Base-by-base conservation (phyloP, 1,140 invertebrate species). In the Cydia splendana region DNA sequence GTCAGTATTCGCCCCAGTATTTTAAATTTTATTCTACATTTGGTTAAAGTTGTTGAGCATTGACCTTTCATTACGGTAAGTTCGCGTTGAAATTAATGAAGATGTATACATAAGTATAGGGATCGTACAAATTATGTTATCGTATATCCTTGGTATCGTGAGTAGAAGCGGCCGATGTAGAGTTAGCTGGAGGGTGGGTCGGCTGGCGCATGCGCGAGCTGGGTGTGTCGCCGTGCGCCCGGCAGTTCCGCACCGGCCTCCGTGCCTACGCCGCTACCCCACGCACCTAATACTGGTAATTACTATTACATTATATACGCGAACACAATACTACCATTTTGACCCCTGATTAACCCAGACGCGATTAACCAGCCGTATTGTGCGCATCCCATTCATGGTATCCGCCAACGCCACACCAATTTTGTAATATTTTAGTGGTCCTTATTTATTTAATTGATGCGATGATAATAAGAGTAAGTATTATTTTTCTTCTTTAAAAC, bases 171-270 rank as follows among this genome's bases (percentile, higher is more conserved):
- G 0, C 53, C n/a, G 78, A 79, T 38, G 65, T 78, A 76, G 78
- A 76, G 73, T 20, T 79, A 76, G 75, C 71, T 79, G 78, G 75
- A 78, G 81, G 78, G 80, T 79, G 75, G 78, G 77, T 82, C 84
- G 81, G 76, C 73, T 77, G 24, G 84, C 91, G 91, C 91, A 92
- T 92, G 91, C 89, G 91, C 83, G 82, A 78, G 80, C 82, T 85
- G 91, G 91, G 91, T 88, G 91, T 92, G 91, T 91, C 91, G 57
- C 20, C 84, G 89, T 18, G 81, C 77, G 75, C 80, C 53, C 77
- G 83, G 76, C 83, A 83, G 80, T 81, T 78, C 76, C 86, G 81
- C 85, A 85, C 82, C 83, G 62, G 48, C 74, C 28, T 24, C 30
- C 34, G 20, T 69, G 81, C 76, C 84, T 87, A 86, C 89, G 80